Percentiles rank a stretch among this genome's conserved stretches.
These are phyloP conservation scores for Rhinophrynus dorsalis DNA, from an alignment of 2,797 vertebrate species.

Conservation along the genomic window DNA sequence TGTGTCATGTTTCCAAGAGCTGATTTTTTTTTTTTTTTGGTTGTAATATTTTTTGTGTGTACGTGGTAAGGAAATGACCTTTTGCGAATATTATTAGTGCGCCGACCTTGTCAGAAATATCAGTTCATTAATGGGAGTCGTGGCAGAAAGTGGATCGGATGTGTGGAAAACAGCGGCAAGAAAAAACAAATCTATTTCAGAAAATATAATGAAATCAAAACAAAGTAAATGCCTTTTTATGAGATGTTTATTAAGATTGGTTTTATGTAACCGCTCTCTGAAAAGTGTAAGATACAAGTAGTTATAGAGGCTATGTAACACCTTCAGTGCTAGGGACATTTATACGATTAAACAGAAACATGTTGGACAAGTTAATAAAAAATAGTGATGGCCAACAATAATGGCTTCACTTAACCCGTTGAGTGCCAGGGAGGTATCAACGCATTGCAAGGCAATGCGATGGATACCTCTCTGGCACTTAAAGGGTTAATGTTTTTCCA, in stretches of 20 bases:
- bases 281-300: slow-evolving; percentile 3
- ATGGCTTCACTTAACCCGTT: too few relatives aligned
- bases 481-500: too few relatives aligned
- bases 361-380: too few relatives aligned
- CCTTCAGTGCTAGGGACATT: too few relatives aligned
- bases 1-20: slow-evolving; percentile 30
- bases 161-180: slow-evolving; percentile 46
- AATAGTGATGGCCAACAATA: too few relatives aligned
- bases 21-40: too few relatives aligned
- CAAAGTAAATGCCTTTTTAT: slow-evolving; percentile 57
- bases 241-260: slow-evolving; percentile 64
- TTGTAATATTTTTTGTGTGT: too few relatives aligned
- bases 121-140: slow-evolving; percentile 53
- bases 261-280: slow-evolving; percentile 21
- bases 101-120: slow-evolving; percentile 57
- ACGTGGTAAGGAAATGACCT: slow-evolving; percentile 39
- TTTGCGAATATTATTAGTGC: slow-evolving; percentile 57
- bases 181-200: slow-evolving; percentile 70
- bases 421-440: too few relatives aligned
- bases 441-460: too few relatives aligned
- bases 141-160: slow-evolving; percentile 31
- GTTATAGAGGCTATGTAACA: slow-evolving; percentile 10
- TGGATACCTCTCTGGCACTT: too few relatives aligned
- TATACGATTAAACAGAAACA: too few relatives aligned
- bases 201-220: slow-evolving; percentile 64